phyloP scores from a whole-genome alignment of 2,113 vertebrate genomes.

The Rutilus rutilus region DNA sequence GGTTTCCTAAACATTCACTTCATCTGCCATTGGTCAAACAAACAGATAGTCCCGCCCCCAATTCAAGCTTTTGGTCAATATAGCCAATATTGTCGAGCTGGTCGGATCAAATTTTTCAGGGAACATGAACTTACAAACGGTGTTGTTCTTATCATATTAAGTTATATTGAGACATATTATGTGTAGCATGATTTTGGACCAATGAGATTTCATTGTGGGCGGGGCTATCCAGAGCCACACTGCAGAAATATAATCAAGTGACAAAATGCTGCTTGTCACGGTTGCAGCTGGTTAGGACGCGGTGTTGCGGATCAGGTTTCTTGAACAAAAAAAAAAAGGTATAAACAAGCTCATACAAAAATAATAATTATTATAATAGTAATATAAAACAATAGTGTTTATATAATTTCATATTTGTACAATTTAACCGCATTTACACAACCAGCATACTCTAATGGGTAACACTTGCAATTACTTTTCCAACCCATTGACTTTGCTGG shows the following conservation, averaged over 20 bases:
- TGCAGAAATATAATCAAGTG: not conserved
- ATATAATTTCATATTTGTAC: conserved; percentile 71
- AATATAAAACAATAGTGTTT: conserved; percentile 38
- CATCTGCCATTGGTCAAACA: not conserved
- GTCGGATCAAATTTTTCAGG: not conserved
- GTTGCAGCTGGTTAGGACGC: not conserved
- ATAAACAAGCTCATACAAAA: conserved; percentile 28
- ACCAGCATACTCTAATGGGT: conserved; percentile 6
- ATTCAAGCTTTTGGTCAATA: not conserved
- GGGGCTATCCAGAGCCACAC: not conserved
- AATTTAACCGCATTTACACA: conserved; percentile 29
- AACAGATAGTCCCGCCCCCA: not conserved
- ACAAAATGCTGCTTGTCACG: not conserved
- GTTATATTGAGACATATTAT: not conserved
- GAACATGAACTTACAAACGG: not conserved
- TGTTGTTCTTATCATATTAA: not conserved
- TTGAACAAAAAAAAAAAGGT: not conserved
- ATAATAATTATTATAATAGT: conserved; percentile 22
- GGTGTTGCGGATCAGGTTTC: not conserved
- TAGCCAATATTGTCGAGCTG: not conserved
- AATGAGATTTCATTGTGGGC: not conserved
- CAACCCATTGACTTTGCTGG: not conserved
- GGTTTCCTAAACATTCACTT: not conserved
- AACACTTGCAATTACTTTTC: conserved; percentile 3
- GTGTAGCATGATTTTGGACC: not conserved